Percentiles rank a stretch among this genome's conserved stretches.
phyloP scores from a whole-genome alignment of 2,888 invertebrate genomes.

The Chaitophorus viminalis region DNA sequence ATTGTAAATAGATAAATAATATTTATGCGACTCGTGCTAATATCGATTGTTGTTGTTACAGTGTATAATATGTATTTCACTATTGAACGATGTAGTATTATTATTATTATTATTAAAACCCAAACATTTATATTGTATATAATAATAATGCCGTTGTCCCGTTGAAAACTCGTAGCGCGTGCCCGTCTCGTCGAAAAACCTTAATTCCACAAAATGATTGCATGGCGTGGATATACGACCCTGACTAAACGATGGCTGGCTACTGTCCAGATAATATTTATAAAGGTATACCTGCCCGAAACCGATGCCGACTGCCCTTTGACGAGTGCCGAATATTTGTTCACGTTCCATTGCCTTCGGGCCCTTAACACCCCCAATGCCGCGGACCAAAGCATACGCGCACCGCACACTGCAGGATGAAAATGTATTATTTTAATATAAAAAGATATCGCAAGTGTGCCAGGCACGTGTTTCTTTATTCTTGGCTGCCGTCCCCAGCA shows the following conservation, averaged over 20 bases:
- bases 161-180: constrained; percentile 26
- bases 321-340: constrained; percentile 50
- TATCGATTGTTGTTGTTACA: not conserved
- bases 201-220: constrained; percentile 7
- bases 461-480: constrained; percentile 59
- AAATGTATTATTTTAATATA: constrained; percentile 51
- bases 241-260: constrained; percentile 3
- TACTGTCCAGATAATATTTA: constrained; percentile 16
- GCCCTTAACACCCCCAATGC: constrained; percentile 15
- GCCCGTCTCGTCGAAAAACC: constrained; percentile 7
- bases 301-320: constrained; percentile 37
- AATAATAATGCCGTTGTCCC: too few relatives aligned
- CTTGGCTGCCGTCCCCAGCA: constrained; percentile 47
- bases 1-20: not conserved
- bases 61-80: not conserved
- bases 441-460: constrained; percentile 59
- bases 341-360: constrained; percentile 26
- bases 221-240: not conserved
- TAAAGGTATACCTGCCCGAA: not conserved
- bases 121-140: not conserved
- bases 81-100: not conserved
- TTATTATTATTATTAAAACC: not conserved
- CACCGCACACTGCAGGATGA: not conserved
- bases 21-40: not conserved
- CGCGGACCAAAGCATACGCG: not conserved